These are phyloP conservation scores for Actinostola sp. DNA, from an alignment of 92 coral and sea anemone genomes.

Conservation along the genomic window DNA sequence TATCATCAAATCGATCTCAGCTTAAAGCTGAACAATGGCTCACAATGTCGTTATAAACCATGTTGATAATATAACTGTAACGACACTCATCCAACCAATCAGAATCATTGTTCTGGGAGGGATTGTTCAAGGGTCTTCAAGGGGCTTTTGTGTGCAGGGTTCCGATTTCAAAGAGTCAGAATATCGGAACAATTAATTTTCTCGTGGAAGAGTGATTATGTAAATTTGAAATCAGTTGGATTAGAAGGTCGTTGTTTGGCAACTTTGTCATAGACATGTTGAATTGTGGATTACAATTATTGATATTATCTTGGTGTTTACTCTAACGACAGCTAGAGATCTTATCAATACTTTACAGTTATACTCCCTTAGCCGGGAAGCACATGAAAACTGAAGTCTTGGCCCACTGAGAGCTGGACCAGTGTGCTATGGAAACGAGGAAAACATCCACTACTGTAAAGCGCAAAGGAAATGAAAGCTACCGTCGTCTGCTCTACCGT, in stretches of 20 bases:
- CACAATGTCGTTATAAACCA: no score
- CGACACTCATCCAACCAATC: no score
- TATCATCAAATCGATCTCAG: no score
- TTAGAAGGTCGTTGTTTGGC: not conserved
- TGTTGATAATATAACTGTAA: no score
- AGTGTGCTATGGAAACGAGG: not conserved
- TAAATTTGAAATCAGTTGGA: not conserved
- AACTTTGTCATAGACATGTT: not conserved
- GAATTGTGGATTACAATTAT: not conserved
- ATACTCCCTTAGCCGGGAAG: not conserved
- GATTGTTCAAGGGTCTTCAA: no score
- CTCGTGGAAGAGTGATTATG: no score
- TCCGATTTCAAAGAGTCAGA: no score
- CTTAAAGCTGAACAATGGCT: no score
- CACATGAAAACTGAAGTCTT: not conserved
- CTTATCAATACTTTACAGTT: not conserved
- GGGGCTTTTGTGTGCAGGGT: no score
- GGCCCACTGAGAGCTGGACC: not conserved
- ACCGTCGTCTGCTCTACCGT: constrained; percentile 7
- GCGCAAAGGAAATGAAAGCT: not conserved
- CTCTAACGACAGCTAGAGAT: not conserved
- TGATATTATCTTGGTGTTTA: not conserved
- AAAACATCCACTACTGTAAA: not conserved
- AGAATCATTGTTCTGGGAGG: no score
- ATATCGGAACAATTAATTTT: no score